Conservation (phyloP, 2,113 vertebrate genomes). For the Sinocyclocheilus rhinocerous region DNA sequence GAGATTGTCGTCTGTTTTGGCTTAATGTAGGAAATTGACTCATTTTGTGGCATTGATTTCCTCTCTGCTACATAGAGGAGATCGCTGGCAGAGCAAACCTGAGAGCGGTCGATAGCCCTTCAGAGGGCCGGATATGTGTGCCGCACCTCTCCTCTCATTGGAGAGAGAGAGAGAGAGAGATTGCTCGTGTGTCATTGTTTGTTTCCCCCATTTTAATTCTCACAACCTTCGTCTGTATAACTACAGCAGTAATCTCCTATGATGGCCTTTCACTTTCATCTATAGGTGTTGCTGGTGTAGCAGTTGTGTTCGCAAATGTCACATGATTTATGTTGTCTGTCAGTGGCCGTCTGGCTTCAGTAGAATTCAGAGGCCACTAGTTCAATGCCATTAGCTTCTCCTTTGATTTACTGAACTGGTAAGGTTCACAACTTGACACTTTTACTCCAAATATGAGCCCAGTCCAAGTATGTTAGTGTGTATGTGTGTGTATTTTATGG, state of each 20-base stretch:
- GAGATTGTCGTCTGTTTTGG: constrained; percentile 59
- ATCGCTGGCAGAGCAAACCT: constrained; percentile 58
- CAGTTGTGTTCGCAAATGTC: neutral
- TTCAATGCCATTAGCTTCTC: constrained; percentile 18
- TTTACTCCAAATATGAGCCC: neutral
- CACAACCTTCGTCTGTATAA: neutral
- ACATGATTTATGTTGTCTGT: constrained; percentile 36
- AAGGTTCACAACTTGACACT: neutral
- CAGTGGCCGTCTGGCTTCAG: too few relatives aligned
- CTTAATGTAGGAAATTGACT: constrained; percentile 67
- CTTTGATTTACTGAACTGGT: constrained; percentile 31
- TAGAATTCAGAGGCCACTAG: constrained; percentile 11
- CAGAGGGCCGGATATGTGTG: constrained; percentile 40
- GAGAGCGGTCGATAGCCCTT: constrained; percentile 44
- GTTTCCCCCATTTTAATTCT: constrained; percentile 17
- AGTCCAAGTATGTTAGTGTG: neutral
- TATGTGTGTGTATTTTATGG: neutral
- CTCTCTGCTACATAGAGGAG: constrained; percentile 63
- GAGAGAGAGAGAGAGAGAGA: neutral
- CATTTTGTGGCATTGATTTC: constrained; percentile 70
- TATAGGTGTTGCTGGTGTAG: constrained; percentile 47
- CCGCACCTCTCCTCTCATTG: constrained; percentile 22
- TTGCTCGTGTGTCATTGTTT: constrained; percentile 45
- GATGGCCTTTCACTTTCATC: constrained; percentile 43
- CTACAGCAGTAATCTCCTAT: constrained; percentile 18